These are phyloP conservation scores for Boleophthalmus pectinirostris DNA, from an alignment of 2,113 vertebrate species.

Conservation along the genomic window DNA sequence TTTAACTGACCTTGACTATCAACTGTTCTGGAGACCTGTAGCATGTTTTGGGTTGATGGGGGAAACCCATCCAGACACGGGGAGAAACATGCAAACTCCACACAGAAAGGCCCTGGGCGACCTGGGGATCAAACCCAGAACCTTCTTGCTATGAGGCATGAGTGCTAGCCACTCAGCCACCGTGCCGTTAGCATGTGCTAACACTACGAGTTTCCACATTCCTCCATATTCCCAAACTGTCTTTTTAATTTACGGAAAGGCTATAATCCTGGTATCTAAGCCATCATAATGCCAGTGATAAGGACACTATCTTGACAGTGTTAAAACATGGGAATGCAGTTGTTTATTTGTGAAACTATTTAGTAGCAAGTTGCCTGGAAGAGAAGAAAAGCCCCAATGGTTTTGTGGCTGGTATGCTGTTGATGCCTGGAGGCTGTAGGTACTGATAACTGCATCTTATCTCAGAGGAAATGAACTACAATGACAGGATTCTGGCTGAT, in stretches of 20 bases:
- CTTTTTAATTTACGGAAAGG: constrained; percentile 65
- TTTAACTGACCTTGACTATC: no score
- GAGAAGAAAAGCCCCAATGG: constrained; percentile 60
- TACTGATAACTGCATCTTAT: constrained; percentile 64
- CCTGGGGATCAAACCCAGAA: no score
- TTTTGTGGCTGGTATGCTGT: constrained; percentile 68
- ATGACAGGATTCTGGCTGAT: constrained; percentile 16
- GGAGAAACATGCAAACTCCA: no score
- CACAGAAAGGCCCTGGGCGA: no score
- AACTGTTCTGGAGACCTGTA: no score
- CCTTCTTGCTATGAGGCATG: no score
- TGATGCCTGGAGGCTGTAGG: constrained; percentile 72
- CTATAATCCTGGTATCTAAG: constrained; percentile 58
- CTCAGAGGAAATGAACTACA: constrained; percentile 65
- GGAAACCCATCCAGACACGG: no score
- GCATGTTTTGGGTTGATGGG: no score
- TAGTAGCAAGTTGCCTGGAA: constrained; percentile 62
- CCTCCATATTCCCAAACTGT: constrained; percentile 37
- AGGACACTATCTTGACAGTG: constrained; percentile 68
- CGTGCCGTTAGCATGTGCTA: no score
- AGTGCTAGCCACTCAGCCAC: no score
- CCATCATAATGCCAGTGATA: constrained; percentile 57
- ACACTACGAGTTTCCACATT: constrained; percentile 7
- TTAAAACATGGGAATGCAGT: constrained; percentile 69
- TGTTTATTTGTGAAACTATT: constrained; percentile 75